Evolutionary conservation across 2,888 invertebrate species (phyloP), one percentile per base, ranked within the genome.

Genomic region (Xylocampa areola): DNA sequence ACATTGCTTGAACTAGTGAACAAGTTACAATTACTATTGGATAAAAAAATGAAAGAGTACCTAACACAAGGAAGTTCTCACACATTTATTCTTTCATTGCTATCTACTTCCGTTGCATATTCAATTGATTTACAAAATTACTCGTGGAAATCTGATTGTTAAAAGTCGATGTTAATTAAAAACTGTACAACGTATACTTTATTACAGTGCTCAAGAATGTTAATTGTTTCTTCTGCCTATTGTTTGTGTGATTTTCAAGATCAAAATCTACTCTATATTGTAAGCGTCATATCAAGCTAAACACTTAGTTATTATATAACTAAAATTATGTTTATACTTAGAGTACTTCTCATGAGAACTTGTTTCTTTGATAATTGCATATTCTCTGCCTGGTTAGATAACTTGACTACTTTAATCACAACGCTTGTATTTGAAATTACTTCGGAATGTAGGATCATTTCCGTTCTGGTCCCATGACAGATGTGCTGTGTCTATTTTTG

Each of bases 281-380:
- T 40, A 29, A 36, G 13, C n/a, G 14, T 55, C n/a, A 16, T 45
- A 32, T 23, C 27, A 39, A 52, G 41, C 23, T 21, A 35, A 55
- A 55, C 35, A 30, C 29, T 47, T 43, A 29, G n/a, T 52, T 29
- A 29, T 55, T 59, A 65, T 44, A 44, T 49, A 61, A 47, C 16
- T 37, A 23, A 45, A 10, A 35, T 23, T 67, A 33, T 36, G 17
- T 62, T 54, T 51, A 53, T 50, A 40, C 50, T 29, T 33, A 49
- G 23, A 51, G 59, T 64, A 60, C 48, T 63, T 68, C 64, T 68
- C 68, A 61, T 73, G 83, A 69, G 83, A 81, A 81, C 71, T 63
- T 65, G 75, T 73, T 76, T 54, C 55, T 44, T 39, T 50, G 39
- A 45, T 74, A 64, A 74, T 78, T 79, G 57, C 65, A 53, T 52